A percentile compares a stretch with the other conserved stretches of the same genome.
phyloP scores from a whole-genome alignment of 2,888 invertebrate genomes.

The Ypsolopha sequella region DNA sequence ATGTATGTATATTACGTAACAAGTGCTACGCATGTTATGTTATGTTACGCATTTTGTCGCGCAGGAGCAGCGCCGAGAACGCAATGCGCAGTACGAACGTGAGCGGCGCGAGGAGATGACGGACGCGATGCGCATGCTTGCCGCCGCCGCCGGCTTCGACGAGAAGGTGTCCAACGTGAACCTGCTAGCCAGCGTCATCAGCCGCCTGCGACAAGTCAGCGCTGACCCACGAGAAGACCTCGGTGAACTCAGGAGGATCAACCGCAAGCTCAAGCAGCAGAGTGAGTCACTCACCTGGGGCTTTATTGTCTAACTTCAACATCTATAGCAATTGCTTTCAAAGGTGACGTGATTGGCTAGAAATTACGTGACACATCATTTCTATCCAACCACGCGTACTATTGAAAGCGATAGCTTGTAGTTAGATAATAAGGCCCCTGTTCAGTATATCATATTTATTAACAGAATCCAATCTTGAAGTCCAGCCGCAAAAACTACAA shows the following conservation, averaged over 20 bases:
- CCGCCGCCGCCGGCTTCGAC: slow-evolving; percentile 19
- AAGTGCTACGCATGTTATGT: not conserved
- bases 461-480: no score
- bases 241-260: not conserved
- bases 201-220: not conserved
- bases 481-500: no score
- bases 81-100: slow-evolving; percentile 30
- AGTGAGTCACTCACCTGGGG: not conserved
- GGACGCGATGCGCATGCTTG: slow-evolving; percentile 17
- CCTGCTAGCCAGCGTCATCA: not conserved
- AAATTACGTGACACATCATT: no score
- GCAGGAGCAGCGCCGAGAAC: slow-evolving; percentile 10
- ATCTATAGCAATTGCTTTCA: no score
- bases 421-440: no score
- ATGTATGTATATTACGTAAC: no score
- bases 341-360: no score
- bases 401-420: no score
- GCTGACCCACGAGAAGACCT: not conserved
- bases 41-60: no score
- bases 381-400: no score
- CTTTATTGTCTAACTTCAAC: no score
- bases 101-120: slow-evolving; percentile 29
- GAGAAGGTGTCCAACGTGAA: slow-evolving; percentile 13
- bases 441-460: no score
- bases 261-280: not conserved